A percentile compares a stretch with the other conserved stretches of the same genome.
phyloP scores from a whole-genome alignment of 2,797 vertebrate species.

The Rhinella marina region DNA sequence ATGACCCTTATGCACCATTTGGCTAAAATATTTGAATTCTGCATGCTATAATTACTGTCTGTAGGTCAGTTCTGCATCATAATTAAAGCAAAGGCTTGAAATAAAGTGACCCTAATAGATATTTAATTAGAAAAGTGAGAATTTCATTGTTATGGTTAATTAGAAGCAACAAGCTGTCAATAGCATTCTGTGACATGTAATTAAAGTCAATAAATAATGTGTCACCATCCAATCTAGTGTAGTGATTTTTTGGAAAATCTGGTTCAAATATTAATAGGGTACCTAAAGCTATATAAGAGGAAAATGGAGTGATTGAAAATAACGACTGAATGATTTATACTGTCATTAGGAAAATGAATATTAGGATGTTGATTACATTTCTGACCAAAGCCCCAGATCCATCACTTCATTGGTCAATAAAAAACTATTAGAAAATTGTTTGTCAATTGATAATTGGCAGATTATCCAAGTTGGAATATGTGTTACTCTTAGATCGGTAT shows the following conservation, averaged over 20 bases:
- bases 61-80: conserved; percentile 13
- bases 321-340: conserved; percentile 46
- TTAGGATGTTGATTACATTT: conserved; percentile 35
- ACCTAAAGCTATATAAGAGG: conserved; percentile 9
- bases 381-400: conserved; percentile 23
- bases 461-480: background rate
- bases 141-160: conserved; percentile 58
- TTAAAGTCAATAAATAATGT: conserved; percentile 57
- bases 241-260: conserved; percentile 13
- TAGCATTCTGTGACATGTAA: conserved; percentile 45
- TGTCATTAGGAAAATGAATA: conserved; percentile 41
- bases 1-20: too few relatives aligned
- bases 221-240: conserved; percentile 44
- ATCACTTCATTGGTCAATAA: conserved; percentile 14
- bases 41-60: background rate
- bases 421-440: background rate
- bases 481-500: background rate
- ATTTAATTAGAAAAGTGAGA: conserved; percentile 50
- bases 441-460: background rate
- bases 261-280: conserved; percentile 44
- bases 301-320: conserved; percentile 15
- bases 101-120: conserved; percentile 51
- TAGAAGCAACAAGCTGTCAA: conserved; percentile 56
- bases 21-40: background rate
- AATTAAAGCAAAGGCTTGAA: conserved; percentile 38